phyloP scores from a whole-genome alignment of 2,888 invertebrate species.

The Cyrtodaria siliqua region DNA sequence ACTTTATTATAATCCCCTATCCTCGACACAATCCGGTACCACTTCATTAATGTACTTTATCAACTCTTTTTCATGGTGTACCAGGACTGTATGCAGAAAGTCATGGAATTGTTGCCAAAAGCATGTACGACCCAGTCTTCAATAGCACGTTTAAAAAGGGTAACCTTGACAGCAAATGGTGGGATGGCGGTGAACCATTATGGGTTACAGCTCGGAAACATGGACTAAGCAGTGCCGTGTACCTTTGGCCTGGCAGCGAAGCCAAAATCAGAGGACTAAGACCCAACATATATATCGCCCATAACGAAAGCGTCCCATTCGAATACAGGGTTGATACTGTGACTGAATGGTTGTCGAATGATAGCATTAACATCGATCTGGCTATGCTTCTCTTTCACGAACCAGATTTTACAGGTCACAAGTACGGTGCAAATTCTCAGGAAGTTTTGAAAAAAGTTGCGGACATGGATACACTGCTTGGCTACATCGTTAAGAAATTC shows the following conservation, averaged over 20 bases:
- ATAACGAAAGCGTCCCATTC: conserved; percentile 86
- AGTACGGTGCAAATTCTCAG: conserved; percentile 72
- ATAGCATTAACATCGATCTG: conserved; percentile 60
- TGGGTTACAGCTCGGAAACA: conserved; percentile 87
- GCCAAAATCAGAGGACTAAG: conserved; percentile 87
- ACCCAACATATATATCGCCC: conserved; percentile 83
- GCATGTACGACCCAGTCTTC: conserved; percentile 88
- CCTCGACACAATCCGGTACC: too few species aligned
- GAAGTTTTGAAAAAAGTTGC: conserved; percentile 64
- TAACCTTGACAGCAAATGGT: conserved; percentile 73
- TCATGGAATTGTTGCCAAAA: conserved; percentile 90
- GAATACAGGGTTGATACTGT: conserved; percentile 88
- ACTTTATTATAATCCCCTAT: too few species aligned
- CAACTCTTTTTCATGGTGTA: too few species aligned
- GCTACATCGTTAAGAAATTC: conserved; percentile 64
- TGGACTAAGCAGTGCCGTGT: conserved; percentile 87
- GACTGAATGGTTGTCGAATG: conserved; percentile 84
- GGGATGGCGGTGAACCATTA: conserved; percentile 80
- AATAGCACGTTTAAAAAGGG: conserved; percentile 70
- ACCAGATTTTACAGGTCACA: conserved; percentile 78
- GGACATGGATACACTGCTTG: conserved; percentile 72
- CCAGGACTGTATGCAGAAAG: conserved; percentile 89
- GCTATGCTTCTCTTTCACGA: conserved; percentile 78
- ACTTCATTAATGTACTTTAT: too few species aligned
- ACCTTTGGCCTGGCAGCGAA: conserved; percentile 90